Percentiles rank a stretch among this genome's conserved stretches.
phyloP scores from a whole-genome alignment of 92 coral and sea anemone genomes.

The Heteractis magnifica region DNA sequence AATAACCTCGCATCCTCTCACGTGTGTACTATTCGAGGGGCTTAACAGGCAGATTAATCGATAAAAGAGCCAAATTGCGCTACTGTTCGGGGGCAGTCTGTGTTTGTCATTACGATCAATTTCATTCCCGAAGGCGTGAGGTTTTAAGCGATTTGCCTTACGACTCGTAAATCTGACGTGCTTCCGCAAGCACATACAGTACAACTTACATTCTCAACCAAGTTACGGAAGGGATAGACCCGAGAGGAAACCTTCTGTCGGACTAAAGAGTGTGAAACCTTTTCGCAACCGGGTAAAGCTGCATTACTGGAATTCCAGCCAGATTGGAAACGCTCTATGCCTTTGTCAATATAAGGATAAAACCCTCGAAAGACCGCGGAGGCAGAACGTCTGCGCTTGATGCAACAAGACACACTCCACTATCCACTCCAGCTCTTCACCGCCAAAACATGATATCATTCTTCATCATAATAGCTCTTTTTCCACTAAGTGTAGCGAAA shows the following conservation, averaged over 20 bases:
- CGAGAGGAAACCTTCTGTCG: not conserved
- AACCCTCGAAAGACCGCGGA: not conserved
- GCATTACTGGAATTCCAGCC: conserved; percentile 31
- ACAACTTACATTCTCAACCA: not conserved
- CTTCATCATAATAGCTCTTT: not conserved
- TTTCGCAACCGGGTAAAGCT: conserved; percentile 9
- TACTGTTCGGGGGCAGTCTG: conserved; percentile 12
- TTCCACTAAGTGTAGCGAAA: conserved; percentile 17
- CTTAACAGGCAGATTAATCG: conserved; percentile 20
- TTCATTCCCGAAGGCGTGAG: conserved; percentile 34
- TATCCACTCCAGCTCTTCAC: conserved; percentile 6
- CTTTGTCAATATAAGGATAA: conserved; percentile 21
- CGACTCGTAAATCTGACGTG: conserved; percentile 25
- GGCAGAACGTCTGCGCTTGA: conserved; percentile 16
- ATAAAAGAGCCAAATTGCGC: conserved; percentile 14
- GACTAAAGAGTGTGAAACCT: conserved; percentile 22
- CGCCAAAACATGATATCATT: conserved; percentile 17
- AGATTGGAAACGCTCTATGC: conserved; percentile 22
- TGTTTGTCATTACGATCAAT: conserved; percentile 30
- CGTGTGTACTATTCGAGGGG: conserved; percentile 19
- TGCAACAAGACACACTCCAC: conserved; percentile 11
- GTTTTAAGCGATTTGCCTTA: conserved; percentile 32
- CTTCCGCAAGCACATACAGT: not conserved
- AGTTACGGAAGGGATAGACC: not conserved
- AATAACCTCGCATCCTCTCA: conserved; percentile 16